phyloP scores from a whole-genome alignment of 2,113 vertebrate species.

The Brienomyrus brachyistius region DNA sequence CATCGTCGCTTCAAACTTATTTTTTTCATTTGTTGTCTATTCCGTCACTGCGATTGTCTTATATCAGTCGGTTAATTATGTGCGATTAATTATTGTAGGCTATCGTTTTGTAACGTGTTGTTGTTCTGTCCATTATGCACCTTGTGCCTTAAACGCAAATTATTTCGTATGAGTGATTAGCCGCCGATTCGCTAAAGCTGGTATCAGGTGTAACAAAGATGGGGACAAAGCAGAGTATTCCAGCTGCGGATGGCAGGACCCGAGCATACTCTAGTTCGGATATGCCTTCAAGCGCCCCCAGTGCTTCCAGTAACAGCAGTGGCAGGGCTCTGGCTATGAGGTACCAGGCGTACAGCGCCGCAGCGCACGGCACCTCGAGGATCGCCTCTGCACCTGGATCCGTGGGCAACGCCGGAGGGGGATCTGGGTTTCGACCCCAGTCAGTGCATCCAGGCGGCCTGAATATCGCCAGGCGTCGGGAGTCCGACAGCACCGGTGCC shows the following conservation, averaged over 20 bases:
- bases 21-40: background rate
- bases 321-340: slow-evolving; percentile 54
- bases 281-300: slow-evolving; percentile 57
- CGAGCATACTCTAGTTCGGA: slow-evolving; percentile 87
- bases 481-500: slow-evolving; percentile 68
- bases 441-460: slow-evolving; percentile 47
- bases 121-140: background rate
- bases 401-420: slow-evolving; percentile 38
- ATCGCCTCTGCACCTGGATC: slow-evolving; percentile 47
- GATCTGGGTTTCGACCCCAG: slow-evolving; percentile 45
- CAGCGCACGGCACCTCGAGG: slow-evolving; percentile 46
- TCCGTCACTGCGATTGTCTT: background rate
- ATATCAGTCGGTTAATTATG: background rate
- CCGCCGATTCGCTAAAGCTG: background rate
- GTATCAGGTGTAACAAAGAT: slow-evolving; percentile 44
- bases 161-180: background rate
- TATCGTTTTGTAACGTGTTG: background rate
- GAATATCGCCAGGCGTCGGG: slow-evolving; percentile 72
- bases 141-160: background rate
- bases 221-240: slow-evolving; percentile 78
- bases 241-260: slow-evolving; percentile 70
- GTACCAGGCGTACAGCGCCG: slow-evolving; percentile 41
- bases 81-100: background rate
- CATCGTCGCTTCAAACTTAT: background rate
- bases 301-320: slow-evolving; percentile 38